Evolutionary conservation across 2,113 vertebrate species (phyloP).

Genomic region (Psephotus haematonotus): DNA sequence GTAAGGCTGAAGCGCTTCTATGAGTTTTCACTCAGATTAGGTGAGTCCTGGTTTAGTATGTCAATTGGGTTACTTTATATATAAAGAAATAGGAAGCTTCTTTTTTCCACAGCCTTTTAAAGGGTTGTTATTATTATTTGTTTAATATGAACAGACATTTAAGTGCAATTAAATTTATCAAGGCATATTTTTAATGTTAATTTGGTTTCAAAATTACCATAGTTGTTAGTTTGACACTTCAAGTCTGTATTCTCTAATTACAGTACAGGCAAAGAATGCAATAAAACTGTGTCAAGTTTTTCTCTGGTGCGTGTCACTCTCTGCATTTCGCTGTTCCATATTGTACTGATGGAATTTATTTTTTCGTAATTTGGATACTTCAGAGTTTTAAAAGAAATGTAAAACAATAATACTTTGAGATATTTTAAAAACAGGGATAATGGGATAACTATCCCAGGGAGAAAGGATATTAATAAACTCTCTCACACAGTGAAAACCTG

Average conservation of each 20-base stretch:
- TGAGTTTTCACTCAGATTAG: conserved; percentile 92
- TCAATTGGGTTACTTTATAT: not conserved
- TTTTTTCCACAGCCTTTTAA: not conserved
- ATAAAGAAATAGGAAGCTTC: not conserved
- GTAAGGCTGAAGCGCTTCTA: conserved; percentile 96
- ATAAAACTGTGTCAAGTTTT: not conserved
- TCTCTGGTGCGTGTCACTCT: not conserved
- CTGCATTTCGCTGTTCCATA: not conserved
- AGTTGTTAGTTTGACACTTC: not conserved
- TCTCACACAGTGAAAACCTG: not conserved
- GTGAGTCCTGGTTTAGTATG: conserved; percentile 61
- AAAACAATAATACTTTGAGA: not conserved
- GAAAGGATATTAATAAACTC: not conserved
- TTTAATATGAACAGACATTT: not conserved
- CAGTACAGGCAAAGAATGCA: not conserved
- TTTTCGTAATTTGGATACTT: not conserved
- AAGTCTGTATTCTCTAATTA: not conserved
- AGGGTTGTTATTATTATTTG: not conserved
- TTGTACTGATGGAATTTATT: not conserved
- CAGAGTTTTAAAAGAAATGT: not conserved
- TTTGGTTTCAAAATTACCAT: not conserved
- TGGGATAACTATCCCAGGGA: not conserved
- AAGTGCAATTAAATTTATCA: not conserved
- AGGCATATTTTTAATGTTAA: not conserved
- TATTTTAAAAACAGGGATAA: not conserved